Evolutionary conservation across 2,113 vertebrate species (phyloP), one percentile per base, ranked within the genome.

Genomic region (Macroglossus sobrinus): DNA sequence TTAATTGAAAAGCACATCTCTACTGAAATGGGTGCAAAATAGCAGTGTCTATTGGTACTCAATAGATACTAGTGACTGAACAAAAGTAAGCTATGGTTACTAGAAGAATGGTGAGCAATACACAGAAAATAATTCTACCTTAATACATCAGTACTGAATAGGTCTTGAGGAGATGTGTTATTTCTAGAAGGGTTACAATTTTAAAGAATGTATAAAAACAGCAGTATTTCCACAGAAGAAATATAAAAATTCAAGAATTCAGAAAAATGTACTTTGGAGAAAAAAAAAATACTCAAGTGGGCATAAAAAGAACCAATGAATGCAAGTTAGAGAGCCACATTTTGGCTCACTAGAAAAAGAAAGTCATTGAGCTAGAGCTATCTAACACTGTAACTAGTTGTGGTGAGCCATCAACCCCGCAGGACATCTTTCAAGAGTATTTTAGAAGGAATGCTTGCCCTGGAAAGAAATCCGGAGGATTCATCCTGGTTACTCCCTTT

Each of bases 371-470:
- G 72, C 40, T 40, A 80, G n/a, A 91, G 38, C 47, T 19, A 45
- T 18, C 26, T 64, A 43, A 76, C 45, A 7, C 35, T 30, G 76
- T 45, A 71, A 43, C 28, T 30, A 85, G 79, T 45, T 66, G 43
- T 3, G 4, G 57, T 63, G 8, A 64, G 55, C 38, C 45, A 68
- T 50, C 30, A 45, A 47, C 8, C 28, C 24, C 0, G 2, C 3
- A 19, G 92, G 18, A 40, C 30, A 61, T 55, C 76, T 88, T 84
- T 50, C 15, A 71, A 82, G 78, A 72, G 61, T 85, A 30, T 86
- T 84, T 93, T 72, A 91, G 71, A 74, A 96, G 40, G 84, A 61
- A 86, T 85, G 66, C 28, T 87, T 81, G 15, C 53, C 84, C 35
- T 69, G 24, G 40, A 84, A 92, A 53, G 74, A 97, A 79, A 93